phyloP scores from a whole-genome alignment of 2,888 invertebrate genomes.

The Ommatoiulus sabulosus region DNA sequence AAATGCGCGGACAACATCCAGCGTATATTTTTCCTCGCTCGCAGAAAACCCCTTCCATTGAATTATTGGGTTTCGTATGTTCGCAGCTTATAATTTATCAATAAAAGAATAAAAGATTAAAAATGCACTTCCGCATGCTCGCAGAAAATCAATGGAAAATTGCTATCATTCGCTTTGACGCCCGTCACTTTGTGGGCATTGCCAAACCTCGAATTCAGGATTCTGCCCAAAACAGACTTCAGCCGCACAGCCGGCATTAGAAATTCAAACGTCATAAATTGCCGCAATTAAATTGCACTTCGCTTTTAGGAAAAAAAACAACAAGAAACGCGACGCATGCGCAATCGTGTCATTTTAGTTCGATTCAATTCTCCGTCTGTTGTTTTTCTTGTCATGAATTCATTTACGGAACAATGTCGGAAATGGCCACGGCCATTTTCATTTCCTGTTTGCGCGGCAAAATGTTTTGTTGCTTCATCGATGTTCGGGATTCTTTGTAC shows the following conservation, averaged over 20 bases:
- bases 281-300: neutral
- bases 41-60: neutral
- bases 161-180: constrained; percentile 15
- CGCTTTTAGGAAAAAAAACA: neutral
- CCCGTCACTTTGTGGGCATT: neutral
- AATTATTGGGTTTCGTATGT: neutral
- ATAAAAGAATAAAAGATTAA: neutral
- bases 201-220: neutral
- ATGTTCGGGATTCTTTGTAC: neutral
- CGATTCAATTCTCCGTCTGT: neutral
- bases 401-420: constrained; percentile 18
- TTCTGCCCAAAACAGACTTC: neutral
- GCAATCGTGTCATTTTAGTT: neutral
- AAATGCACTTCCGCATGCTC: neutral
- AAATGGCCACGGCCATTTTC: neutral
- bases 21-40: neutral
- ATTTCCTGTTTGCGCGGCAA: neutral
- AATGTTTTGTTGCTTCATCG: constrained; percentile 27
- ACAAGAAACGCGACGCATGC: neutral
- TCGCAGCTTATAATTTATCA: neutral
- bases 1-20: neutral
- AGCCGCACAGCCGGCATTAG: neutral
- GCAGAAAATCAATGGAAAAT: neutral
- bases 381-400: neutral
- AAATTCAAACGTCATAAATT: neutral